phyloP scores from a whole-genome alignment of 2,888 invertebrate genomes.

The Boloria euphrosyne region DNA sequence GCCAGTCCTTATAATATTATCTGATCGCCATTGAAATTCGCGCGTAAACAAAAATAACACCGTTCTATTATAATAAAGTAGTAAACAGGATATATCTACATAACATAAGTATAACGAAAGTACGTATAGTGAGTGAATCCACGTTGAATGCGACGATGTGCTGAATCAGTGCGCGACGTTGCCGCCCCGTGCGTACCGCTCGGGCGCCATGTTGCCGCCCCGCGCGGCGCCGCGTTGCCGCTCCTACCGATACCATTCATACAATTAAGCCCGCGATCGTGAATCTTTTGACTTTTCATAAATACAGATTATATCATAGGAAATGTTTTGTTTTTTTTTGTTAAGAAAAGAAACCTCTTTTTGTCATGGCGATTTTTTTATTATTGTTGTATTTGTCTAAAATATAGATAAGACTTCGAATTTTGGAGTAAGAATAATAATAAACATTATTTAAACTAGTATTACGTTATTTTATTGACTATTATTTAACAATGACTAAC shows the following conservation, averaged over 20 bases:
- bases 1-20: too few relatives aligned
- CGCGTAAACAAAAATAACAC: too few relatives aligned
- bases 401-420: too few relatives aligned
- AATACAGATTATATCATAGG: slow-evolving; percentile 12
- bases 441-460: too few relatives aligned
- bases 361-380: too few relatives aligned
- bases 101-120: slow-evolving; percentile 16
- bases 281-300: slow-evolving; percentile 12
- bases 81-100: slow-evolving; percentile 13
- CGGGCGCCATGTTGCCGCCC: slow-evolving; percentile 70
- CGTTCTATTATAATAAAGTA: neutral
- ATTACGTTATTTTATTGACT: too few relatives aligned
- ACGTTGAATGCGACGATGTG: slow-evolving; percentile 60
- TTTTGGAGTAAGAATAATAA: too few relatives aligned
- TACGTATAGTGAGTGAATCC: slow-evolving; percentile 7
- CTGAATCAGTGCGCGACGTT: slow-evolving; percentile 76
- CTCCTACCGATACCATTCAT: slow-evolving; percentile 41
- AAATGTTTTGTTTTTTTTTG: slow-evolving; percentile 9
- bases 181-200: slow-evolving; percentile 53
- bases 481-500: too few relatives aligned
- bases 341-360: neutral
- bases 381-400: too few relatives aligned
- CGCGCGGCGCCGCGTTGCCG: slow-evolving; percentile 49
- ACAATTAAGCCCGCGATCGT: slow-evolving; percentile 28
- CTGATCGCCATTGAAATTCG: too few relatives aligned